Conservation (phyloP, 2,888 invertebrate species). For the Argyresthia albistria region DNA sequence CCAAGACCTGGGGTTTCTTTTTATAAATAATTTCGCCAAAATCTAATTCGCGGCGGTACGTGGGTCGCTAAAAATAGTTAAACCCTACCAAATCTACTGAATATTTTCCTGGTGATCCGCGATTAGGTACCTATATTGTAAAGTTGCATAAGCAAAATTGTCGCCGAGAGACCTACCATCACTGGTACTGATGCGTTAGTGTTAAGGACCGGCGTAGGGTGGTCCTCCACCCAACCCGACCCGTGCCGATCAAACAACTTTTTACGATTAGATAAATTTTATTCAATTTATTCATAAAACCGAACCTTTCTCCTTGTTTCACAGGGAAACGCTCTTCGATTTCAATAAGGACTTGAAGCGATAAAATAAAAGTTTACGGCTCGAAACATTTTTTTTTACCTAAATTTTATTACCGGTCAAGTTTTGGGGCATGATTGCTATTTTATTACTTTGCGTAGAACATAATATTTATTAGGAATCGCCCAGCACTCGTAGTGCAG, state of each 20-base stretch:
- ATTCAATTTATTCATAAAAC: constrained; percentile 55
- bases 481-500: no score
- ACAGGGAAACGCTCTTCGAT: constrained; percentile 40
- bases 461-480: no score
- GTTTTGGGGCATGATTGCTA: no score
- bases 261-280: constrained; percentile 39
- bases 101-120: no score
- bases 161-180: not conserved
- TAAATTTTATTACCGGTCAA: constrained; percentile 25
- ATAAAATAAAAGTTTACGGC: constrained; percentile 32
- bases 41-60: no score
- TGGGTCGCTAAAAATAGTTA: no score
- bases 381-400: constrained; percentile 42
- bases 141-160: not conserved
- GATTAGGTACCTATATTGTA: no score
- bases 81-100: no score
- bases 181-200: not conserved
- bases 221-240: not conserved
- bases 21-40: no score
- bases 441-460: no score
- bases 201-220: no score
- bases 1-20: no score
- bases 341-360: constrained; percentile 44
- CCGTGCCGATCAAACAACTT: constrained; percentile 3
- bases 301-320: constrained; percentile 21